phyloP scores from a whole-genome alignment of 1,140 invertebrate genomes.

The Ceratina australensis region DNA sequence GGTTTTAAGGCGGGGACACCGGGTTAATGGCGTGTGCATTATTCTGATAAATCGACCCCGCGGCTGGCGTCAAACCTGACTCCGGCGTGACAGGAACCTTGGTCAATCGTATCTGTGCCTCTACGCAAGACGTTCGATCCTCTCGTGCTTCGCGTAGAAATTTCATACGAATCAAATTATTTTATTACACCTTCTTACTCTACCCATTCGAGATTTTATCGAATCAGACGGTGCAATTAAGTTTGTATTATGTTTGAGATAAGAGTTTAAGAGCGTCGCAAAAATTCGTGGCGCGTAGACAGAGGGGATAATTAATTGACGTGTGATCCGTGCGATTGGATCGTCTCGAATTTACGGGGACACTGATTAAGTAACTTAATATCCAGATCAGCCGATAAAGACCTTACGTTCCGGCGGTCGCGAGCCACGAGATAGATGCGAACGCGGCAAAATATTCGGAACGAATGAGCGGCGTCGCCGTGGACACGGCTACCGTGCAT shows the following conservation, averaged over 20 bases:
- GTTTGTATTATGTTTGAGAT: too few relatives aligned
- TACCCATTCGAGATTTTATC: too few relatives aligned
- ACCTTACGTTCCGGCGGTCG: conserved; percentile 37
- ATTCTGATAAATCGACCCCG: conserved; percentile 67
- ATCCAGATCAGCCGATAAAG: conserved; percentile 44
- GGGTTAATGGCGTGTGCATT: conserved; percentile 68
- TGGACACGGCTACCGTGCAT: conserved; percentile 70
- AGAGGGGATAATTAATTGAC: neutral
- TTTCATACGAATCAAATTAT: too few relatives aligned
- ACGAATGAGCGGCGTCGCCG: conserved; percentile 51
- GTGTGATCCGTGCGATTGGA: neutral
- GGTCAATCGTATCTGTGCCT: conserved; percentile 61
- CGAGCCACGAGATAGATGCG: conserved; percentile 36
- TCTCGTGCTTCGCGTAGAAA: conserved; percentile 14
- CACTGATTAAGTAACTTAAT: conserved; percentile 48
- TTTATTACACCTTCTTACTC: too few relatives aligned
- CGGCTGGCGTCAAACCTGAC: conserved; percentile 66
- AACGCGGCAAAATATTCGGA: conserved; percentile 37
- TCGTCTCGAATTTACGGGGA: conserved; percentile 33
- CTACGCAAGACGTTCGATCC: conserved; percentile 57
- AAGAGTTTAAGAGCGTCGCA: too few relatives aligned
- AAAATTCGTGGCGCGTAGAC: too few relatives aligned
- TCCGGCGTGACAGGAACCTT: conserved; percentile 63
- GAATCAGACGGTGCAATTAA: too few relatives aligned
- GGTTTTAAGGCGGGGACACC: conserved; percentile 64